Conservation (phyloP, 2,797 vertebrate species). For the Rhynchonycteris naso region DNA sequence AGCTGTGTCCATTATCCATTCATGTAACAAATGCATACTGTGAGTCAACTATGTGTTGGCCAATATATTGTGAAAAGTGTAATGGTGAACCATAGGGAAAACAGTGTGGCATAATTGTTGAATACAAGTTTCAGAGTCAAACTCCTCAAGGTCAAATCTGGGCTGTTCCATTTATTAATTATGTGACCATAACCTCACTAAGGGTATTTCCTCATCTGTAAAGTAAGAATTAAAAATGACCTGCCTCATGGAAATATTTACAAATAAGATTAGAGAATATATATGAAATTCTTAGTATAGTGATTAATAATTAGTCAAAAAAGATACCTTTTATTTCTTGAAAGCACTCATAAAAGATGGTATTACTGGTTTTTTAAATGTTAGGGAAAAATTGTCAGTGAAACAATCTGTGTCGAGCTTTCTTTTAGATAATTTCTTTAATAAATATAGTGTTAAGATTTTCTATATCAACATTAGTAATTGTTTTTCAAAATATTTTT, state of each 20-base stretch:
- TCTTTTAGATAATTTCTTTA: not conserved
- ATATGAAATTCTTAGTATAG: not conserved
- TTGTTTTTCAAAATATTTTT: not conserved
- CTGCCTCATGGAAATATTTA: not conserved
- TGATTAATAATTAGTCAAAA: not conserved
- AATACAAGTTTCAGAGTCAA: not conserved
- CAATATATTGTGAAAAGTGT: not conserved
- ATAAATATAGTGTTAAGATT: not conserved
- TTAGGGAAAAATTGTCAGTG: not conserved
- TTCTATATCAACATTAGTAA: not conserved
- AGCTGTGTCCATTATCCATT: not conserved
- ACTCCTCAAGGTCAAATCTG: not conserved
- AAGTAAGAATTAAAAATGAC: not conserved
- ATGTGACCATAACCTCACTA: not conserved
- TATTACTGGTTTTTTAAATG: not conserved
- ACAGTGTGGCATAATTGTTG: not conserved
- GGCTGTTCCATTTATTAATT: not conserved
- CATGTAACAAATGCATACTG: not conserved
- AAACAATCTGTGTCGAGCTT: not conserved
- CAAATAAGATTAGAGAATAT: not conserved
- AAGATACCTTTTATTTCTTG: constrained; percentile 9
- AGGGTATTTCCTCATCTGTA: not conserved
- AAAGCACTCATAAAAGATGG: not conserved
- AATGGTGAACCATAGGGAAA: not conserved
- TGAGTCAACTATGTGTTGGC: not conserved